Base-by-base conservation (phyloP, 2,113 vertebrate genomes). In the Chloebia gouldiae region DNA sequence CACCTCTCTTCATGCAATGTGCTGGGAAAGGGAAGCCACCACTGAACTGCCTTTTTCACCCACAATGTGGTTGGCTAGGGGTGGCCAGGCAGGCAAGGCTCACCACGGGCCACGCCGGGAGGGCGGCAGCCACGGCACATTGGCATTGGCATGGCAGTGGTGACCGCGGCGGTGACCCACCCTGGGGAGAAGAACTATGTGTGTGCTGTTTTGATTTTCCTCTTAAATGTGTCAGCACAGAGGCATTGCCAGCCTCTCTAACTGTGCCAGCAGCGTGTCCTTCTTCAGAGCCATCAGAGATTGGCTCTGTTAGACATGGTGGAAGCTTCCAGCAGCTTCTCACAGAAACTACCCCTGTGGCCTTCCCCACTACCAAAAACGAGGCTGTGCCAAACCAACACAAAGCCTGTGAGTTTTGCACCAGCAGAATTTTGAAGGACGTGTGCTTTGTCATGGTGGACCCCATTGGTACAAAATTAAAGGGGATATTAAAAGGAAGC, bases 81-180 rank as follows among this genome's bases (percentile, higher is more conserved):
- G 65, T 31, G 30, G 33, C 44, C 33, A 27, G 44, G 23, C 6
- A 9, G 31, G 42, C 12, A 35, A 2, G 17, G 33, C 33, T 35
- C 6, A 1, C 10, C 3, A 6, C 2, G 8, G 63, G 22, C 64
- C 6, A 2, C 11, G 7, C 33, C 2, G 12, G 23, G 33, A 19
- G 7, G 24, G 44, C 3, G 5, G 44, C 24, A 20, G 44, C 45
- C 44, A 2, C 1, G 13, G 65, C 22, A 10, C 33, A 5, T 15
- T 27, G 65, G 33, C 1, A 3, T 15, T 35, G 45, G 44, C 24
- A 10, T 6, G 31, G 64, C 64, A 18, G 31, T 2, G 9, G 9
- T 2, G 3, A 21, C 63, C 4, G 15, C 4, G 7, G 63, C 4
- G 1, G n/a, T 10, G 27, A 33, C 16, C 24, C 17, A 27, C 5